Base-by-base conservation (phyloP, 2,113 vertebrate genomes). In the Cercopithecus mona region DNA sequence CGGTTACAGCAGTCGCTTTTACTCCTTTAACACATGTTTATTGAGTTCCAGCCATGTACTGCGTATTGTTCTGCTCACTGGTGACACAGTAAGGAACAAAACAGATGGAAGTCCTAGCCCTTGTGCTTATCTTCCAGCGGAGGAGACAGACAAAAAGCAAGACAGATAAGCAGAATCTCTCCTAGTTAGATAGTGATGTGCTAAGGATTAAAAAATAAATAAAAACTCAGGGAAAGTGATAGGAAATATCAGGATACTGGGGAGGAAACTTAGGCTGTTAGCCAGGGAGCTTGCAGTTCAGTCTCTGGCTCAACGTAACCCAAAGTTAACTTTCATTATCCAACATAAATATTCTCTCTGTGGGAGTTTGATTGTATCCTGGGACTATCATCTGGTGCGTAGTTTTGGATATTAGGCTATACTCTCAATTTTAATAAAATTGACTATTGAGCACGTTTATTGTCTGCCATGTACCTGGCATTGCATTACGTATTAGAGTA, bases 161-260 rank as follows among this genome's bases (percentile, higher is more conserved):
- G 27, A 45, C 8, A 57, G 48, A 45, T 20, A 82, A 75, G 25
- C 18, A 23, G 57, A 43, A 14, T 13, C 48, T 70, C 27, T 17
- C 3, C 16, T 35, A 22, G 8, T 68, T 18, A 35, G 32, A 48
- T 0, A n/a, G 30, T 0, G 27, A 11, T 50, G 45, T 80, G 30
- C 35, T 81, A 40, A 68, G 40, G 30, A 38, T 18, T 35, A 32
- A 25, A 40, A 66, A 61, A 5, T 8, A 50, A 70, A 43, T 20
- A 50, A 79, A 35, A 52, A 79, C 9, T 32, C 20, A 50, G 11
- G 11, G 43, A 78, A 43, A 14, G 27, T 0, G 8, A 0, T 12
- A 3, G 0, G 18, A 55, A 82, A 52, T 11, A n/a, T 16, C 48
- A 55, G 14, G 13, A 27, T 50, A 2, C 12, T 1, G 1, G 70